Evolutionary conservation across 2,113 vertebrate genomes (phyloP), one percentile per base, ranked within the genome.

Genomic region (Oryctolagus cuniculus): DNA sequence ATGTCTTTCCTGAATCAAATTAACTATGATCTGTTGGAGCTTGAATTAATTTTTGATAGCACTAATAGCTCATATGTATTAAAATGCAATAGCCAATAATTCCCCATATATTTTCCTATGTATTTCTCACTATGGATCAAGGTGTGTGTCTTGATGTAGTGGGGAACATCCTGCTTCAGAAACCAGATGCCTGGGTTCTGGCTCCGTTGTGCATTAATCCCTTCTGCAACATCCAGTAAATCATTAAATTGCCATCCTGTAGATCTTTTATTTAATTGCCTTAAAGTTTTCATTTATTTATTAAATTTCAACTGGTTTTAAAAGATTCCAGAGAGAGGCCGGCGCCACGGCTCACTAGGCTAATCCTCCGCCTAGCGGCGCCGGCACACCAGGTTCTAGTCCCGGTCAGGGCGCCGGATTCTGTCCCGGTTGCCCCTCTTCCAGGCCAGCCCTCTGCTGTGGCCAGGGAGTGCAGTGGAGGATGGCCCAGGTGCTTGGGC

Each of bases 1-100:
- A 95, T 89, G 12, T 75, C n/a, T 94, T 96, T 86, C 61, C 22
- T 74, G 44, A 92, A 94, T 95, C 49, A 95, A 90, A 97, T 90
- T 84, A 91, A 92, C 16, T 24, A 64, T 91, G 95, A 64, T 70
- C 49, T 84, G 67, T 85, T 89, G 16, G 75, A 90, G 55, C 78
- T 66, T 55, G 51, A 87, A n/a, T 77, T 93, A 11, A 36, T 89
- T 91, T 82, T 25, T 78, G 53, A 73, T 78, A 92, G 38, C 27
- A 64, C 85, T 94, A 93, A 66, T 66, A 78, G 36, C 84, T 85
- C 36, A 61, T 82, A 83, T 64, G 49, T 49, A 88, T 58, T 55
- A 91, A 96, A 90, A 92, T 70, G 4, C 19, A 93, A 36, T 51
- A 55, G 51, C 58, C 10, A 87, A 38, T 34, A 58, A 58, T 58